Evolutionary conservation across 2,888 invertebrate species (phyloP).

Genomic region (Ephialtes manifestator): DNA sequence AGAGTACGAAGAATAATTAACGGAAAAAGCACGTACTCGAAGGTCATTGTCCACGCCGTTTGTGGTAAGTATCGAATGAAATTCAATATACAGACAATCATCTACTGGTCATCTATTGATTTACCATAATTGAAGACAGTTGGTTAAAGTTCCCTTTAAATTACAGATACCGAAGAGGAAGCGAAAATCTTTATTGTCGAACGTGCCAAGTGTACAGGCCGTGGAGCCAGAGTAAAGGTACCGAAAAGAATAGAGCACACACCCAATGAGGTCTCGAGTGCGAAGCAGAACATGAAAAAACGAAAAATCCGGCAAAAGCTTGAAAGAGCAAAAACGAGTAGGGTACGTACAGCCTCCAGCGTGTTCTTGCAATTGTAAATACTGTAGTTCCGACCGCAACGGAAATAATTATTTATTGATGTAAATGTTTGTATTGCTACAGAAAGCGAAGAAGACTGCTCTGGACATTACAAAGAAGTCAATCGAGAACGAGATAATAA

Average conservation of each 20-base stretch:
- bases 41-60: conserved; percentile 9
- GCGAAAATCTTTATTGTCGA: neutral
- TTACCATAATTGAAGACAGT: neutral
- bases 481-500: conserved; percentile 9
- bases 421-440: neutral
- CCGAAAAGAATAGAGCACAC: conserved; percentile 1
- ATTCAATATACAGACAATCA: neutral
- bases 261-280: conserved; percentile 1
- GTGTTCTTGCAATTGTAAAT: neutral
- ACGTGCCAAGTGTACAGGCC: conserved; percentile 1
- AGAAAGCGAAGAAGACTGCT: conserved; percentile 1
- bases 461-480: neutral
- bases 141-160: neutral
- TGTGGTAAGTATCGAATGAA: neutral
- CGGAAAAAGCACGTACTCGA: conserved; percentile 9
- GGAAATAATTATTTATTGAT: conserved; percentile 1
- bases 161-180: neutral
- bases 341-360: neutral
- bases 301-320: conserved; percentile 1
- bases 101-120: neutral
- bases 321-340: neutral
- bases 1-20: conserved; percentile 12
- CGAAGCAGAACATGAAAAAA: neutral
- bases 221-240: conserved; percentile 1
- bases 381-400: neutral